A percentile compares a stretch with the other conserved stretches of the same genome.
Conservation (phyloP, 2,113 vertebrate genomes). For the Sturnira hondurensis region DNA sequence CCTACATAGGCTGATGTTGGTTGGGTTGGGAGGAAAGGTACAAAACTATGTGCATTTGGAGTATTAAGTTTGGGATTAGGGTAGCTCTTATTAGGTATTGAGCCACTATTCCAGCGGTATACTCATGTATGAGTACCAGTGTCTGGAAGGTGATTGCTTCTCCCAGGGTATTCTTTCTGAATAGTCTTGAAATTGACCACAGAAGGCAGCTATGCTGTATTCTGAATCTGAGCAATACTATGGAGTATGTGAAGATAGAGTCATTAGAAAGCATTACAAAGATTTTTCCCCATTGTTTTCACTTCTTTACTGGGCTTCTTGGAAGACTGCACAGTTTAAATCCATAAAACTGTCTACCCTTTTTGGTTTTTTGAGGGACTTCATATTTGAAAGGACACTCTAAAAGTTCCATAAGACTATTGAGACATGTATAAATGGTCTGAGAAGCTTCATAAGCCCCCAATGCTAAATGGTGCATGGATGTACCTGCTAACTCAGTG, state of each 20-base stretch:
- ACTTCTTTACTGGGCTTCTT: neutral
- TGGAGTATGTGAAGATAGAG: neutral
- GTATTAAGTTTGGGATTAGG: neutral
- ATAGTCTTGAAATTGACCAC: neutral
- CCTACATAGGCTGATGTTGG: neutral
- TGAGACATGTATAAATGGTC: neutral
- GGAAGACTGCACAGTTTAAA: neutral
- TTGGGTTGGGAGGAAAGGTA: neutral
- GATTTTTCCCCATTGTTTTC: neutral
- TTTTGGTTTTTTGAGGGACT: neutral
- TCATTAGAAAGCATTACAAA: neutral
- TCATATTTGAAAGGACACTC: neutral
- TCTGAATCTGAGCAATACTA: neutral
- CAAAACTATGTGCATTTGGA: neutral
- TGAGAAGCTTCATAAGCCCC: neutral
- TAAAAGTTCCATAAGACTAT: neutral
- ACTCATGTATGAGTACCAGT: neutral
- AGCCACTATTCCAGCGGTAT: neutral
- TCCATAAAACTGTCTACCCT: neutral
- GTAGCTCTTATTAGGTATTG: neutral
- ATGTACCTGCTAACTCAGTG: neutral
- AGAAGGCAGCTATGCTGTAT: neutral
- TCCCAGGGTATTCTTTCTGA: neutral
- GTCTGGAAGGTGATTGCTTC: neutral
- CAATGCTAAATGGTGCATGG: neutral